Evolutionary conservation across 2,797 vertebrate genomes (phyloP).

Genomic region (Sebastes kiyomatsui): DNA sequence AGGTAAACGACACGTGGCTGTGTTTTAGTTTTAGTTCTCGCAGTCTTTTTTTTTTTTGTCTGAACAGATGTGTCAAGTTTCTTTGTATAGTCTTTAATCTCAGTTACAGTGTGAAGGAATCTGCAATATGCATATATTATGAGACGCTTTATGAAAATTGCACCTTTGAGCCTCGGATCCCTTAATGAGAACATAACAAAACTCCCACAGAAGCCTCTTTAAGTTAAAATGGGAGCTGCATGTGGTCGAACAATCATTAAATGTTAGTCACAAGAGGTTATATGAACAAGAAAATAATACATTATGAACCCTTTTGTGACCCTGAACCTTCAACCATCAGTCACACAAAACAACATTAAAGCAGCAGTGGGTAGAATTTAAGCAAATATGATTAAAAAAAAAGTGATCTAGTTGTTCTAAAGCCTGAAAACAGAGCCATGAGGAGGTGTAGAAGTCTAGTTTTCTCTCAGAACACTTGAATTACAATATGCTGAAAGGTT

Average conservation of each 20-base stretch:
- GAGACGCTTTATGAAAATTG: constrained; percentile 6
- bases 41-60: background rate
- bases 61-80: background rate
- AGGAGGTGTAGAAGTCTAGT: no score
- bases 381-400: no score
- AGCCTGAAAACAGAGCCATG: no score
- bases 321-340: background rate
- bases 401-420: accelerated
- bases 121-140: background rate
- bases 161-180: background rate
- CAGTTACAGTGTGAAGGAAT: background rate
- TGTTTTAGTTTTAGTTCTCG: background rate
- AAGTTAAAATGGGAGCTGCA: constrained; percentile 9
- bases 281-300: background rate
- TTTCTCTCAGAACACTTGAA: no score
- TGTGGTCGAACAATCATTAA: constrained; percentile 12
- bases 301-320: background rate
- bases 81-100: background rate
- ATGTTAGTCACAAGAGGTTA: background rate
- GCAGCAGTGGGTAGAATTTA: background rate
- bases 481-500: no score
- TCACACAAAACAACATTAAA: background rate
- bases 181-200: constrained; percentile 32
- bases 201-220: constrained; percentile 35
- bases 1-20: constrained; percentile 75